Evolutionary conservation across 2,888 invertebrate species (phyloP), one percentile per base, ranked within the genome.

Genomic region (Arenicola marina): DNA sequence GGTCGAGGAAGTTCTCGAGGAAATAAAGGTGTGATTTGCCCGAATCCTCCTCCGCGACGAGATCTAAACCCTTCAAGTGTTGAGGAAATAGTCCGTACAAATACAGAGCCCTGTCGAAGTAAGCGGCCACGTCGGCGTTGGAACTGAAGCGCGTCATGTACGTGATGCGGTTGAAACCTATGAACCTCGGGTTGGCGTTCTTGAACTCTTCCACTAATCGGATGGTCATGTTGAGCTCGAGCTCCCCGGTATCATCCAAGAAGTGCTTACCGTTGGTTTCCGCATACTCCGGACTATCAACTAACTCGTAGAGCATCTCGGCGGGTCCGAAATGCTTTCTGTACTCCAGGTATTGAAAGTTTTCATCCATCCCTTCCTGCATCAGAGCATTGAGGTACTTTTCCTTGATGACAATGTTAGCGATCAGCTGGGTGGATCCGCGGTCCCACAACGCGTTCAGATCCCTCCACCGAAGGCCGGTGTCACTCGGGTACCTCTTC

Each of bases 21-120:
- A 57, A 69, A 59, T 58, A 62, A 11, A 72, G 59, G 21, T 62
- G 61, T 2, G 72, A 62, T 29, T 68, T 60, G 0, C 72, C 72
- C 4, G 53, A 51, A 32, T 72, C 72, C 48, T 72, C 72, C 34
- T 72, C 60, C 11, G 57, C 69, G 0, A 71, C 72, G 32, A 67
- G 21, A 45, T 72, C 72, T 48, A 62, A 70, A 2, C 67, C 72
- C 0, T 66, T 45, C n/a, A 72, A 54, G 44, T 66, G 65, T 21
- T 68, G 31, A 11, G 69, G 69, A 43, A 63, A 69, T 45, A 59
- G 64, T 21, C 56, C 26, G 56, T 68, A 61, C 0, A 71, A 59
- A 1, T n/a, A 21, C 11, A 60, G 24, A 15, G 62, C 63, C n/a
- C 32, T 53, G 11, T 53, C 31, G 29, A 53, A 11, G 32, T 53